Base-by-base conservation (phyloP, 2,888 invertebrate species). In the Phalera bucephala region DNA sequence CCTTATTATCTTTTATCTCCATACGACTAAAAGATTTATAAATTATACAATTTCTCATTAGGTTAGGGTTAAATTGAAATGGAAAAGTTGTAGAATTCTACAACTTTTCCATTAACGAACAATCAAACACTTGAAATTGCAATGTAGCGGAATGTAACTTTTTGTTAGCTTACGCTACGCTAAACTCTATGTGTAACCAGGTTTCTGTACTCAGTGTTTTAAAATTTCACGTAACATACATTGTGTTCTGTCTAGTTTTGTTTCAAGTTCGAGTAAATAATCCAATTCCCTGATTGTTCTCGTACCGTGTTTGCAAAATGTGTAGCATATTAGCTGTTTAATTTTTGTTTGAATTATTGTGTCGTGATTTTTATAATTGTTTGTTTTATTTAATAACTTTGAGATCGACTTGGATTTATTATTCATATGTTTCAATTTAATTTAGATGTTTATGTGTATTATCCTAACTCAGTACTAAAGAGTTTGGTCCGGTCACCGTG, bases 211-310 rank as follows among this genome's bases (percentile, higher is more conserved):
- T 39, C 35, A 32, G 44, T 57, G 50, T 53, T 58, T 29, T 50
- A 61, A 61, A 54, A 57, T 50, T 62, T 45, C 50, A 49, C 41
- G 40, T 61, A 52, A 52, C 53, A 45, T 31, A 52, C 43, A 56
- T 46, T 55, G 57, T 61, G 45, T 46, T 57, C 42, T 52, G 39
- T 41, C 39, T 57, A 53, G 62, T 53, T 57, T 57, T 44, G 53
- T 61, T 27, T 41, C 41, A 46, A 57, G 62, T 61, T 57, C 39
- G 42, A 49, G 45, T 50, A 57, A 58, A 57, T 61, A 57, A 58
- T 61, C 40, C 54, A 53, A 53, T 53, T 57, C 40, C 46, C 36
- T 61, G 50, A 57, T 61, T 57, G 54, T 57, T 53, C 54, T 61
- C 37, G 44, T 28, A 19, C 31, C 14, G 41, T 50, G 36, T 61